Evolutionary conservation across 1,140 invertebrate genomes (phyloP), one percentile per base, ranked within the genome.

Genomic region (Xylocopa sonorina): DNA sequence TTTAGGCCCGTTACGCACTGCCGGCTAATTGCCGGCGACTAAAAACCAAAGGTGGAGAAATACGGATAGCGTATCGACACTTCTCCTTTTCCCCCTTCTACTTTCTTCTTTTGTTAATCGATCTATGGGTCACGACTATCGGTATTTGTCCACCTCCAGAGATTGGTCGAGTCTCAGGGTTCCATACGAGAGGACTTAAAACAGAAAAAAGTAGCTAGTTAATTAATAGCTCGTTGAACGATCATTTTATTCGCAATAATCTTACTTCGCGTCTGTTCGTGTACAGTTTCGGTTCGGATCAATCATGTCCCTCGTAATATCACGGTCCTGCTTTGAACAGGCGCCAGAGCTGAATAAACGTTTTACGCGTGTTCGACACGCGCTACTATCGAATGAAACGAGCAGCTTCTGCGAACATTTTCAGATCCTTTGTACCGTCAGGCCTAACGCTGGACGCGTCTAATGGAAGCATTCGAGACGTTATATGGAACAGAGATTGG

Each of bases 1-100:
- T 75, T 67, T 51, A 60, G 48, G 55, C 18, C 41, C 69, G 46
- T 74, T 51, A 58, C n/a, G n/a, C n/a, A n/a, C n/a, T n/a, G n/a
- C n/a, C n/a, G n/a, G n/a, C n/a, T n/a, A n/a, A n/a, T n/a, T n/a
- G n/a, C n/a, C n/a, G n/a, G n/a, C n/a, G n/a, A n/a, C n/a, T n/a
- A n/a, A n/a, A n/a, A n/a, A n/a, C n/a, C n/a, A n/a, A n/a, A n/a
- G n/a, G n/a, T n/a, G n/a, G n/a, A n/a, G n/a, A n/a, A n/a, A n/a
- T n/a, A n/a, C n/a, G n/a, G n/a, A n/a, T n/a, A n/a, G n/a, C n/a
- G n/a, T n/a, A n/a, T n/a, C n/a, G n/a, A n/a, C n/a, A n/a, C n/a
- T n/a, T n/a, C n/a, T n/a, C n/a, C n/a, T n/a, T n/a, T n/a, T n/a
- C n/a, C n/a, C n/a, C n/a, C n/a, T n/a, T n/a, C n/a, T n/a, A n/a